Evolutionary conservation across 92 coral and sea anemone genomes (phyloP), one percentile per base, ranked within the genome.

Genomic region (Porites evermanni): DNA sequence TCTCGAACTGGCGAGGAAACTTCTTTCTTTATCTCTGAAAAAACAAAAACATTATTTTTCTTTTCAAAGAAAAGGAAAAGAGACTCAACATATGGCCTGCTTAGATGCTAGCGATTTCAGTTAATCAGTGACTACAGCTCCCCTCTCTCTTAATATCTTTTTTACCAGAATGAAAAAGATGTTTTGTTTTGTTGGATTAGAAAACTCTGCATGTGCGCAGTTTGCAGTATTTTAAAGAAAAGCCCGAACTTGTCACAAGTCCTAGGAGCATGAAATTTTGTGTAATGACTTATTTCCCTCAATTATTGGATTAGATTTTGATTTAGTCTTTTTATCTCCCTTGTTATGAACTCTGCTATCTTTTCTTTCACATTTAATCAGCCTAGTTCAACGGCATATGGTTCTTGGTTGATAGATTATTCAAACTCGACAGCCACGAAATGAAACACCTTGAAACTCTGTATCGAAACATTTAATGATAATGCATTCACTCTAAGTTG

Each of bases 21-120:
- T 69, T 94, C 98, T 75, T 90, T 92, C 84, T 94, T 94, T 63
- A 94, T 94, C 89, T 94, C 98, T 94, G 82, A 54, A 61, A 88
- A 86, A 67, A 52, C 67, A 74, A 52, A 61, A 81, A 82, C 68
- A 59, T 67, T 74, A 26, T 56, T 58, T 47, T 19, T 20, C 6
- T 60, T 47, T 80, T 59, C n/a, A 18, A 63, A 12, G 14, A 14
- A 19, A 19, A 8, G 18, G 77, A 17, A 65, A 26, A 70, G 32
- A 70, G 5, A 52, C n/a, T 29, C 53, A 72, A 72, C 87, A 83
- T 61, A 83, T 83, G 87, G 79, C 70, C 54, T 24, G 73, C 80
- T 83, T 2, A 74, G 87, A 73, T 72, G 87, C 80, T 32, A 66
- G 64, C 73, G 66, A 69, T 38, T 38, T 4, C 47, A 38, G 47